phyloP scores from a whole-genome alignment of 2,113 vertebrate genomes.

The Prionailurus bengalensis region DNA sequence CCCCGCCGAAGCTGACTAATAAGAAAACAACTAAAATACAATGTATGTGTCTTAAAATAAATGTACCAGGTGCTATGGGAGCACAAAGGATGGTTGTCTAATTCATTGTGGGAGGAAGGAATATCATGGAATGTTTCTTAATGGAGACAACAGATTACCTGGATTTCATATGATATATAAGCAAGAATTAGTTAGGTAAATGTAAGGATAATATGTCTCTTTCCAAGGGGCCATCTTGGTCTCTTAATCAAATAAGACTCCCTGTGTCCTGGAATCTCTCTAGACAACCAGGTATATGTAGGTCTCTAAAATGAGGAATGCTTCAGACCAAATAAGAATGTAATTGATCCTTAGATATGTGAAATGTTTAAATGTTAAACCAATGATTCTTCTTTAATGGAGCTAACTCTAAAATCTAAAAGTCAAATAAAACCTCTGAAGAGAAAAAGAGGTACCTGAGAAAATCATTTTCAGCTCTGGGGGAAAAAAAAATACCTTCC shows the following conservation, averaged over 20 bases:
- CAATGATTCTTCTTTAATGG: background rate
- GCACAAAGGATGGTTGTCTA: background rate
- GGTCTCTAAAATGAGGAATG: background rate
- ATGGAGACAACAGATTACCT: background rate
- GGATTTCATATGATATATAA: background rate
- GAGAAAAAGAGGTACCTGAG: background rate
- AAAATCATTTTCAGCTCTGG: constrained; percentile 41
- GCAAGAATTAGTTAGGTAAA: background rate
- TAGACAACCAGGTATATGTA: background rate
- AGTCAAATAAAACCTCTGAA: background rate
- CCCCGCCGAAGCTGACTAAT: background rate
- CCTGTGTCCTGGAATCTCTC: background rate
- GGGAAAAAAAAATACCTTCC: background rate
- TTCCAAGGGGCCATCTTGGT: background rate
- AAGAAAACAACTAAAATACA: constrained; percentile 33
- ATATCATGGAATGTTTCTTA: background rate
- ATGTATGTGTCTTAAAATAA: background rate
- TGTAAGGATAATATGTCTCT: background rate
- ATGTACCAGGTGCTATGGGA: background rate
- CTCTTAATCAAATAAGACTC: background rate
- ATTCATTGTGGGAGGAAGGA: background rate
- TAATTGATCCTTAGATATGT: background rate
- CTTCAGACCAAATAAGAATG: background rate
- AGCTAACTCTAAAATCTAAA: constrained; percentile 44
- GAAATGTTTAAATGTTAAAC: background rate